Base-by-base conservation (phyloP, 2,888 invertebrate genomes). In the Limnephilus rhombicus region DNA sequence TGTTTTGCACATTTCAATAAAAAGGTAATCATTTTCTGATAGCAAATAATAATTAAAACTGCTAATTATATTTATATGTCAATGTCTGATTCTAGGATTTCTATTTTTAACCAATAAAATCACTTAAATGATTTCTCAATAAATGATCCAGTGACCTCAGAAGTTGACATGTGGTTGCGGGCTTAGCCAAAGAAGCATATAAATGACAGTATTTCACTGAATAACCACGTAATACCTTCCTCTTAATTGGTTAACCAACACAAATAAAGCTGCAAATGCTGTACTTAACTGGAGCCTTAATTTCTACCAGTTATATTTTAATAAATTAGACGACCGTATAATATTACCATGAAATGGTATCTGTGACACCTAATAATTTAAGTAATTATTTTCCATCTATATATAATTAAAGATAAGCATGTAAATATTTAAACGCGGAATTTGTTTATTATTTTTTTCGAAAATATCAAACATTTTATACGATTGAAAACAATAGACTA, bases 121-220 rank as follows among this genome's bases (percentile, higher is more conserved):
- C 18, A 24, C 18, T 37, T 83, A 83, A 37, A 83, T 83, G 34
- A 83, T 83, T 37, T 83, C 34, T 31, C 37, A 37, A 34, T 83
- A 83, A 83, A 83, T 83, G 83, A 83, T 34, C 83, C 37, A 41
- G 83, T 37, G 37, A 37, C 37, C 83, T 83, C 37, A 83, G 2
- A 68, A 68, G 68, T n/a, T 24, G 68, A 24, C 68, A 68, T 68
- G 68, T 68, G 68, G 83, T 31, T 83, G 11, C 12, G 3, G 5
- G 82, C 24, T 13, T 34, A 31, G 82, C 31, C 82, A 82, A 34
- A 31, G 31, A 37, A 37, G 83, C 83, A 83, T 83, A 83, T 41
- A 37, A 83, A 83, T 83, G 83, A 83, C 34, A 83, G 15, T 83
- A 37, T 37, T 83, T 12, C 83, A 83, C 18, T 37, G 18, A 41